These are phyloP conservation scores for Chrysotoxum bicinctum DNA, from an alignment of 2,888 invertebrate species.

Conservation along the genomic window DNA sequence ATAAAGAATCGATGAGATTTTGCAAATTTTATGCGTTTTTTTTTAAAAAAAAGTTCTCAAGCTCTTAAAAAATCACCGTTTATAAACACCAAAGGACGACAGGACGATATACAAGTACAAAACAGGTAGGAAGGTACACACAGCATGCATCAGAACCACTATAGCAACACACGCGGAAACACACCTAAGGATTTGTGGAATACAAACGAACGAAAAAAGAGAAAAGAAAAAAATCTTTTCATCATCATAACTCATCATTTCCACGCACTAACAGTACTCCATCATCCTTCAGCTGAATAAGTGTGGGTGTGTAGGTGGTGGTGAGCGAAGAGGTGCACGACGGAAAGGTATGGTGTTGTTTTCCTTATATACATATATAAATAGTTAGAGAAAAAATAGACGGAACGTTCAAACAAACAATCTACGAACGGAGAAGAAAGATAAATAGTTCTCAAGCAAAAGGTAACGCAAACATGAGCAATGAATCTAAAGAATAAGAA, in stretches of 20 bases:
- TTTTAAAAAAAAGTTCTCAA: too few relatives aligned
- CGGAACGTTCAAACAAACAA: conserved; percentile 36
- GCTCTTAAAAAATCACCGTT: too few relatives aligned
- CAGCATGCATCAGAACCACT: not conserved
- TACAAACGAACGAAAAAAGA: conserved; percentile 1
- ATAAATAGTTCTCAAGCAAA: conserved; percentile 53
- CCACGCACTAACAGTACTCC: conserved; percentile 38
- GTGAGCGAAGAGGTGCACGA: not conserved
- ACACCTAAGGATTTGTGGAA: conserved; percentile 29
- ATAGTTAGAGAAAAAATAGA: not conserved
- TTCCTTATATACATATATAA: not conserved
- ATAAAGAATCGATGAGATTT: too few relatives aligned
- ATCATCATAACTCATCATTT: conserved; percentile 63
- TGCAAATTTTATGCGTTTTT: too few relatives aligned
- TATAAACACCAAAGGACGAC: conserved; percentile 28
- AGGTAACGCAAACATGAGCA: conserved; percentile 38
- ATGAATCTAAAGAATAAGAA: conserved; percentile 27
- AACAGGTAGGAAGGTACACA: not conserved
- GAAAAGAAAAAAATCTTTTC: conserved; percentile 42
- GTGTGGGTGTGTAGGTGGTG: not conserved
- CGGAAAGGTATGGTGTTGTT: not conserved
- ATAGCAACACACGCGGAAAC: conserved; percentile 33
- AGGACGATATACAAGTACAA: conserved; percentile 15
- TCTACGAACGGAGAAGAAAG: conserved; percentile 40
- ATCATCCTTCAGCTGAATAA: conserved; percentile 6